Base-by-base conservation (phyloP, 2,113 vertebrate genomes). In the Rostratula benghalensis region DNA sequence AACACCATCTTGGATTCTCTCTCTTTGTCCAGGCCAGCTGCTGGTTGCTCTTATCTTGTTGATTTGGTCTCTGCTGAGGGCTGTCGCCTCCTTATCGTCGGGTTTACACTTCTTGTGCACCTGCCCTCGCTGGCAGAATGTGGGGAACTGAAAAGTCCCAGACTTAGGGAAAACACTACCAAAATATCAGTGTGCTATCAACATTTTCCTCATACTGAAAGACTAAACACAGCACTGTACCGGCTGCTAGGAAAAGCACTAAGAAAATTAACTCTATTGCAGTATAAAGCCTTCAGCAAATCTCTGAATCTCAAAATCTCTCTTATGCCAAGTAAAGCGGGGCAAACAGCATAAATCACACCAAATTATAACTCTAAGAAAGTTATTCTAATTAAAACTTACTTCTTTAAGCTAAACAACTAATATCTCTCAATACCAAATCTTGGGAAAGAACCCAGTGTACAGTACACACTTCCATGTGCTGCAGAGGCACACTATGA, bases 391-490 rank as follows among this genome's bases (percentile, higher is more conserved):
- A 43, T 64, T 64, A 43, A 43, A 43, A 31, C 30, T 33, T 65
- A 43, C 28, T 43, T 65, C 31, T 45, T 65, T 65, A 65, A 43
- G 41, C 19, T 65, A 45, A 65, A 65, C 41, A 65, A 43, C 41
- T 31, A 45, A 14, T 65, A 16, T 33, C 41, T 65, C 28, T 45
- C 41, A 43, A 65, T 30, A 23, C 70, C 67, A 54, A 1, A 7
- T 24, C 63, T 28, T 45, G 31, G 50, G 56, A 79, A 60, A 45
- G 68, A 75, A n/a, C 63, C 31, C 7, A 2, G 56, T 64, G 56
- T 2, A 14, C 57, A 9, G 35, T 5, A 23, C 13, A 31, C 10
- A 1, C 13, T 50, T 37, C 69, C 23, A 0, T 0, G 39, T 18
- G 67, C 79, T 33, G 54, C 80, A 48, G 54, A 43, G 59, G 53